Evolutionary conservation across 2,797 vertebrate species (phyloP), one percentile per base, ranked within the genome.

Genomic region (Acrossocheilus fasciatus): DNA sequence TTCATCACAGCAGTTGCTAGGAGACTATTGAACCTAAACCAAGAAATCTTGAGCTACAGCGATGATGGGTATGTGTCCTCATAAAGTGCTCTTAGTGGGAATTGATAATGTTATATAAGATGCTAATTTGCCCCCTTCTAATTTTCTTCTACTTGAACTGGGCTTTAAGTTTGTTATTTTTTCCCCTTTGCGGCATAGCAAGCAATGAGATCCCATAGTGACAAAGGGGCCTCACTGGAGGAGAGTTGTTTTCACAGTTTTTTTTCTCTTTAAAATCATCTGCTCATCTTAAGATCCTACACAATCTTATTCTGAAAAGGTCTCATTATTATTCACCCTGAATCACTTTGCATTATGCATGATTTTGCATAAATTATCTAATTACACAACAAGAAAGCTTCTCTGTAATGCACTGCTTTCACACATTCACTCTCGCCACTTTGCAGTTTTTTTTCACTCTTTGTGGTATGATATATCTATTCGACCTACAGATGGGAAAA

Each of bases 1-100:
- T 43, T 57, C 73, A 72, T 87, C 73, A 54, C 68, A 62, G 77
- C 70, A 72, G 90, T 91, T 91, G 90, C 90, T 91, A 91, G 89
- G 90, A 89, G 83, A 91, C 90, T 85, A 85, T 89, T 90, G 83
- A 91, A 90, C 90, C 86, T 88, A 88, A 89, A 84, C 86, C 85
- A 87, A 87, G 77, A 83, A 85, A 88, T 89, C 86, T 87, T 88
- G 83, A 82, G 84, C 84, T 86, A 50, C 80, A 82, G 83, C 57
- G 9, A 72, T 74, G 80, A 87, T 88, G 88, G 82, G 64, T 87
- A 83, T 54, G 88, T 76, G 87, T 89, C 88, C 90, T 88, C 83
- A 75, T 82, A 81, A 84, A 68, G 75, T 86, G 74, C 80, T 88
- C 75, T 87, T 88, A 72, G 82, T 80, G 82, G 74, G 85, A 90